phyloP scores from a whole-genome alignment of 1,140 invertebrate genomes.

The Cotesia glomerata region DNA sequence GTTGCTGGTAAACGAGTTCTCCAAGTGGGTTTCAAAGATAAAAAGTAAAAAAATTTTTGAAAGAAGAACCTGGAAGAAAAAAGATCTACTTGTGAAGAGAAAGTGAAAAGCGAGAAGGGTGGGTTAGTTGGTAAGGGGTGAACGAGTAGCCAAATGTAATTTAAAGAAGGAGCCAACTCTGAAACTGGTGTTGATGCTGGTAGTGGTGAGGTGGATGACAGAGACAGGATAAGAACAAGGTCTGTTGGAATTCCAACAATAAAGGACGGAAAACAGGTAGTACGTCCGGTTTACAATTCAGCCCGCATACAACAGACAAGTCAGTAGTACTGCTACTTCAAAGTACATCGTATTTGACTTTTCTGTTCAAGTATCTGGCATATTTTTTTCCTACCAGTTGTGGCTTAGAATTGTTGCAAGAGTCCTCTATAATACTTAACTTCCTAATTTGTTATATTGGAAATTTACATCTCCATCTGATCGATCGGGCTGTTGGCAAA shows the following conservation, averaged over 20 bases:
- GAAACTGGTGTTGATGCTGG: slow-evolving; percentile 8
- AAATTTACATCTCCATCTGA: no score
- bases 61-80: slow-evolving; percentile 2
- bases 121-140: slow-evolving; percentile 32
- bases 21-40: not conserved
- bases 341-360: slow-evolving; percentile 38
- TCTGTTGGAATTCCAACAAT: slow-evolving; percentile 28
- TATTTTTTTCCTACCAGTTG: not conserved
- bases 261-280: slow-evolving; percentile 47
- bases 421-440: no score
- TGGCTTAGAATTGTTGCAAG: no score
- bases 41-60: not conserved
- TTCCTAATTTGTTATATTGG: no score
- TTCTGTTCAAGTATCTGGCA: not conserved
- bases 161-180: slow-evolving; percentile 55
- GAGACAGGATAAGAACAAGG: slow-evolving; percentile 18
- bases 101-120: slow-evolving; percentile 24
- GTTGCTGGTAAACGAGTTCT: slow-evolving; percentile 39
- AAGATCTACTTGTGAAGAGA: not conserved
- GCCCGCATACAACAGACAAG: slow-evolving; percentile 44
- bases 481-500: no score
- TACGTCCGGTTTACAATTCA: slow-evolving; percentile 53
- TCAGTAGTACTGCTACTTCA: not conserved
- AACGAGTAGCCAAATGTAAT: slow-evolving; percentile 58
- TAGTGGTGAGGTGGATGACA: slow-evolving; percentile 8